These are phyloP conservation scores for Netelia melanura DNA, from an alignment of 2,888 invertebrate genomes.

Conservation along the genomic window DNA sequence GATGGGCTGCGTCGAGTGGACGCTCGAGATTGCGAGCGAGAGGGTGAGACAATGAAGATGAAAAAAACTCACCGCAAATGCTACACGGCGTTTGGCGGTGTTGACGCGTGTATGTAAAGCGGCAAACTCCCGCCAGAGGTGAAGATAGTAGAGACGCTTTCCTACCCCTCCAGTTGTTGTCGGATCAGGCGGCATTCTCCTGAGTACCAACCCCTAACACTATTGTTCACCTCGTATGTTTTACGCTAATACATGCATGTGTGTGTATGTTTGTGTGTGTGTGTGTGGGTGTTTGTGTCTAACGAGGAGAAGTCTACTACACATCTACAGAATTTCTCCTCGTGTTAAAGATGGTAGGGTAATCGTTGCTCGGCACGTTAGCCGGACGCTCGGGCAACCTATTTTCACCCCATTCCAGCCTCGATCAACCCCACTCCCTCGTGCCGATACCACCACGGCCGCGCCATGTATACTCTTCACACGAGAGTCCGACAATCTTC, in stretches of 20 bases:
- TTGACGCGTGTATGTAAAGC: conserved; percentile 61
- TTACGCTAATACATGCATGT: neutral
- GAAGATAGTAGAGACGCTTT: conserved; percentile 76
- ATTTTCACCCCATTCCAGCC: conserved; percentile 59
- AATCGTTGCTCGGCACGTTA: conserved; percentile 58
- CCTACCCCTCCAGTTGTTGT: conserved; percentile 63
- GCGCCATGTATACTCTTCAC: conserved; percentile 20
- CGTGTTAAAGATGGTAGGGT: conserved; percentile 30
- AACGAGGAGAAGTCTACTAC: no score
- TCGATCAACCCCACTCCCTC: conserved; percentile 55
- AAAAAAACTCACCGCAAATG: conserved; percentile 66
- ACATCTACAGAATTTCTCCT: neutral
- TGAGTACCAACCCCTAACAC: conserved; percentile 39
- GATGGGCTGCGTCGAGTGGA: neutral
- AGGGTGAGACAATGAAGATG: neutral
- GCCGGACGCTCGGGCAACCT: conserved; percentile 59
- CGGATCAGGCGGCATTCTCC: conserved; percentile 65
- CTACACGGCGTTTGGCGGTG: conserved; percentile 61
- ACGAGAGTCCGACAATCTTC: conserved; percentile 54
- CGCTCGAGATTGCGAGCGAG: neutral
- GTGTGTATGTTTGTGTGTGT: neutral
- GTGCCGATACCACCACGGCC: neutral
- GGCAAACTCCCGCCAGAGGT: conserved; percentile 79
- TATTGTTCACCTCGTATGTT: neutral
- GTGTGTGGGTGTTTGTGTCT: neutral